Base-by-base conservation (phyloP, 1,140 invertebrate genomes). In the Cydia amplana region DNA sequence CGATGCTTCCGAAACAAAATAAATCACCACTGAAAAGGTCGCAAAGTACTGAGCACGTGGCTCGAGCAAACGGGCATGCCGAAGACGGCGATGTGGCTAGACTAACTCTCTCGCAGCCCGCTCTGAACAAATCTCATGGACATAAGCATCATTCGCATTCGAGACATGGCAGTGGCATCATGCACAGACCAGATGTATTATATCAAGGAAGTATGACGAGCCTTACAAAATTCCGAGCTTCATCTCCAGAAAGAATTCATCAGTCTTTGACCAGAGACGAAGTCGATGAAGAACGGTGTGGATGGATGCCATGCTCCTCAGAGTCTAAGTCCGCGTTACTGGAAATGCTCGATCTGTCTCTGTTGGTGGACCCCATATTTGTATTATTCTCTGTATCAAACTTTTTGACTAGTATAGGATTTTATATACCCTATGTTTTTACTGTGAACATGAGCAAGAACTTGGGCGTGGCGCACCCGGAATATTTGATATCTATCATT, bases 371-470 rank as follows among this genome's bases (percentile, higher is more conserved):
- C 91, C 94, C 95, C 4, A 94, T 99, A 77, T 99, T 99, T 87
- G 94, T 99, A 74, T 91, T 99, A 72, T 99, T 99, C 91, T 96
- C 96, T 23, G 75, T 98, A 40, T 99, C 98, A 28, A 99, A 99
- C 91, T 98, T 99, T 87, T 95, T 98, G 83, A 99, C 98, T 7
- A 98, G 97, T 86, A 97, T 99, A 81, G 98, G 98, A 43, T 99
- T 99, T 94, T 98, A 99, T 90, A 96, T 99, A 83, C 98, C 98
- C 74, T 97, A 98, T 93, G 94, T 99, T 79, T 97, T 97, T 90
- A 94, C 97, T 55, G 95, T 95, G 76, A 93, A 95, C 64, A 94
- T 95, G 90, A 95, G 96, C 4, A 91, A 95, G 73, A 87, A 94
- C 9, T 81, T 95, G 64, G 92, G 92, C 0, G 94, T 97, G 14